phyloP scores from a whole-genome alignment of 2,888 invertebrate genomes.

The Eueremaeus valkanovi region DNA sequence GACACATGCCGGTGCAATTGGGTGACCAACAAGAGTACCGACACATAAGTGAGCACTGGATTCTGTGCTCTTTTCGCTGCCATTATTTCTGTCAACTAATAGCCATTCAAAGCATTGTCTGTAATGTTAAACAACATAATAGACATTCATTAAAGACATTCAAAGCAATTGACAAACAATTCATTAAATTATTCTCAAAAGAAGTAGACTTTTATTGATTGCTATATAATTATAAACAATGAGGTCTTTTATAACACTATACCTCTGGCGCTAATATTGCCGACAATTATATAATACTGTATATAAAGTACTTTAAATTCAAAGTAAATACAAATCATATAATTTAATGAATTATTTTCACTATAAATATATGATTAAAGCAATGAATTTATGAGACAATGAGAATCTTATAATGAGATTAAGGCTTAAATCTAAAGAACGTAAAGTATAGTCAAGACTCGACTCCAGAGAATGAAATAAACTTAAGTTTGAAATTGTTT shows the following conservation, averaged over 20 bases:
- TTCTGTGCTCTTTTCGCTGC: neutral
- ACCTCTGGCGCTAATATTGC: neutral
- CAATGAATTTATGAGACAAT: no score
- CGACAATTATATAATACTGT: neutral
- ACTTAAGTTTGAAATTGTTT: conserved; percentile 1
- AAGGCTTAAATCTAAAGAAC: no score
- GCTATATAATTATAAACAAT: neutral
- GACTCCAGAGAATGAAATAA: neutral
- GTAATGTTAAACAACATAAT: neutral
- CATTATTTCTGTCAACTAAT: neutral
- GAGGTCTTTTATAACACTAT: neutral
- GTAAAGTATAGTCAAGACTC: no score
- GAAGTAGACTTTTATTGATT: neutral
- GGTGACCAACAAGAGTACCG: neutral
- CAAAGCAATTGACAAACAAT: neutral
- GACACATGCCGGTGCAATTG: neutral
- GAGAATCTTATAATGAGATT: no score
- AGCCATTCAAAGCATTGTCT: neutral
- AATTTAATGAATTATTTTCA: no score
- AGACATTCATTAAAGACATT: no score
- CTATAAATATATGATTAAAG: no score
- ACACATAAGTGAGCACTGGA: neutral
- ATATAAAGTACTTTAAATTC: no score
- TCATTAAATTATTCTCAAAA: neutral
- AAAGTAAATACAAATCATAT: no score